A percentile compares a stretch with the other conserved stretches of the same genome.
These are phyloP conservation scores for Microctonus aethiopoides DNA, from an alignment of 2,888 invertebrate species.

Conservation along the genomic window DNA sequence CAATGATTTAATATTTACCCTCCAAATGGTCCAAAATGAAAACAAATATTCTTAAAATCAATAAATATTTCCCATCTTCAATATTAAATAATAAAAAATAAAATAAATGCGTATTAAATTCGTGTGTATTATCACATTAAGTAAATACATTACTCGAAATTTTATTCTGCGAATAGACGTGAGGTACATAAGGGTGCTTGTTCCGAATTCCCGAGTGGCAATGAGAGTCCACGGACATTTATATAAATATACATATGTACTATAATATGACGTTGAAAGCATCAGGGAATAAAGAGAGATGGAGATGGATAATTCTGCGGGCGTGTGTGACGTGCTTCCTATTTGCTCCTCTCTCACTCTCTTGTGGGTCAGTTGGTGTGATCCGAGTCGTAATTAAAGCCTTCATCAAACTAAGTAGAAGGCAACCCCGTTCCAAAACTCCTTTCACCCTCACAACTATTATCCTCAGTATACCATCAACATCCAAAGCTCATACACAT, in stretches of 20 bases:
- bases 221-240: conserved; percentile 31
- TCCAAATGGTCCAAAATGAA: too few relatives aligned
- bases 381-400: conserved; percentile 40
- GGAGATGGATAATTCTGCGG: conserved; percentile 32
- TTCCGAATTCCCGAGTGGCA: conserved; percentile 35
- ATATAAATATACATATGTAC: neutral
- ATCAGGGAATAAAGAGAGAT: conserved; percentile 30
- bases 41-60: too few relatives aligned
- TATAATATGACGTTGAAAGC: neutral
- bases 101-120: neutral
- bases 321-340: too few relatives aligned
- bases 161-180: neutral
- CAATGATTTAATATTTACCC: too few relatives aligned
- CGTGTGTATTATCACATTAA: neutral
- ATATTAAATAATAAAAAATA: too few relatives aligned
- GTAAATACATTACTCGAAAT: neutral
- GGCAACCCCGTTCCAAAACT: conserved; percentile 8
- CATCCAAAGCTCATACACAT: neutral
- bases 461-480: neutral
- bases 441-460: neutral
- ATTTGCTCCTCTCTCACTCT: too few relatives aligned
- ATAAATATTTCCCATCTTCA: too few relatives aligned
- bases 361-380: conserved; percentile 40
- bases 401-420: conserved; percentile 44
- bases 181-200: conserved; percentile 21